Conservation (phyloP, 1,140 invertebrate species). For the Drosophila erecta region DNA sequence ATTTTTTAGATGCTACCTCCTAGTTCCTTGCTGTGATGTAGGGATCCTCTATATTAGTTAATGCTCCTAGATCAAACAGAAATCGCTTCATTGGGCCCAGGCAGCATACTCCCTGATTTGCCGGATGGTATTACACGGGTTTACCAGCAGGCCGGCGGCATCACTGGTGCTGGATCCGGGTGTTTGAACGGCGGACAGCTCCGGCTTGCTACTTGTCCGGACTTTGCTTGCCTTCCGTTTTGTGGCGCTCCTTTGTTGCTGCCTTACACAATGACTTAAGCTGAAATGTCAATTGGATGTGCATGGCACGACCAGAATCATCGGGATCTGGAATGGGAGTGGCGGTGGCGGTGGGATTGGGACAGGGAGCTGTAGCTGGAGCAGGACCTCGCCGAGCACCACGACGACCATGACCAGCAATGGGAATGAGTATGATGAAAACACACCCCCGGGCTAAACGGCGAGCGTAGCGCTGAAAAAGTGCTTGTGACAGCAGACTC, state of each 20-base stretch:
- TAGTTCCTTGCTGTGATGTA: too few species aligned
- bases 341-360: not conserved
- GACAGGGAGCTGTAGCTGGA: not conserved
- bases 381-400: not conserved
- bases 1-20: too few species aligned
- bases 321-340: not conserved
- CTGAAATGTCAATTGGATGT: conserved; percentile 82
- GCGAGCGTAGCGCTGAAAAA: conserved; percentile 72
- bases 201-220: conserved; percentile 59
- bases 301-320: conserved; percentile 55
- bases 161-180: conserved; percentile 30
- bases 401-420: conserved; percentile 44
- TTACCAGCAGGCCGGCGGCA: not conserved
- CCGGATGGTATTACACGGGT: too few species aligned
- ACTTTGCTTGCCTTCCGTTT: conserved; percentile 59
- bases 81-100: too few species aligned
- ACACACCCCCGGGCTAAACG: conserved; percentile 74
- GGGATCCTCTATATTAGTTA: too few species aligned
- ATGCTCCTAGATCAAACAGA: too few species aligned
- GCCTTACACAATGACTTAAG: conserved; percentile 78
- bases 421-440: conserved; percentile 77
- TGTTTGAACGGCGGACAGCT: conserved; percentile 70
- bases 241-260: conserved; percentile 58
- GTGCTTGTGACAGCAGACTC: conserved; percentile 75
- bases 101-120: too few species aligned